phyloP scores from a whole-genome alignment of 1,140 invertebrate genomes.

The Nebria ingens region DNA sequence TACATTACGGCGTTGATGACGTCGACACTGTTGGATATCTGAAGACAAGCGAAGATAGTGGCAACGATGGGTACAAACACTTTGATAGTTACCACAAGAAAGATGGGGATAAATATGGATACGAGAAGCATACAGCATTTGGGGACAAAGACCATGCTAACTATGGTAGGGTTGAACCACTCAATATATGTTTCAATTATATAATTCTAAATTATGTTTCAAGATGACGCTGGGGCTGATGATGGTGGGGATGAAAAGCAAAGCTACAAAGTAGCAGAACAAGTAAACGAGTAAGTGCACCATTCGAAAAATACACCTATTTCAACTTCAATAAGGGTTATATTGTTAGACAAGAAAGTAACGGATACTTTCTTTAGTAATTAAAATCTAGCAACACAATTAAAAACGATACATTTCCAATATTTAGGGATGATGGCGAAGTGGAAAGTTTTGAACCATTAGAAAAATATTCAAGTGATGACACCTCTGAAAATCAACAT shows the following conservation, averaged over 20 bases:
- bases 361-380: slow-evolving; percentile 14
- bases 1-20: slow-evolving; percentile 22
- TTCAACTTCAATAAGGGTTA: no score
- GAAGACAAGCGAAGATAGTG: slow-evolving; percentile 48
- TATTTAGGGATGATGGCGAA: slow-evolving; percentile 11
- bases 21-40: slow-evolving; percentile 56
- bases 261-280: slow-evolving; percentile 23
- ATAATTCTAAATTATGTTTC: not conserved
- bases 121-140: slow-evolving; percentile 51
- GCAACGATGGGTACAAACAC: slow-evolving; percentile 57
- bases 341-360: no score
- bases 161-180: no score
- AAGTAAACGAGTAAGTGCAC: slow-evolving; percentile 22
- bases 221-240: slow-evolving; percentile 5
- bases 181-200: not conserved
- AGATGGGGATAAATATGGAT: slow-evolving; percentile 56
- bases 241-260: slow-evolving; percentile 21
- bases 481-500: no score
- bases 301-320: no score
- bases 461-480: slow-evolving; percentile 30
- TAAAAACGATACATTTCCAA: slow-evolving; percentile 8
- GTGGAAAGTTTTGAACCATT: slow-evolving; percentile 29
- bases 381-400: not conserved
- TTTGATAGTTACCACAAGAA: slow-evolving; percentile 61
- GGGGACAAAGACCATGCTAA: slow-evolving; percentile 31